Evolutionary conservation across 2,888 invertebrate species (phyloP), one percentile per base, ranked within the genome.

Genomic region (Polia nebulosa): DNA sequence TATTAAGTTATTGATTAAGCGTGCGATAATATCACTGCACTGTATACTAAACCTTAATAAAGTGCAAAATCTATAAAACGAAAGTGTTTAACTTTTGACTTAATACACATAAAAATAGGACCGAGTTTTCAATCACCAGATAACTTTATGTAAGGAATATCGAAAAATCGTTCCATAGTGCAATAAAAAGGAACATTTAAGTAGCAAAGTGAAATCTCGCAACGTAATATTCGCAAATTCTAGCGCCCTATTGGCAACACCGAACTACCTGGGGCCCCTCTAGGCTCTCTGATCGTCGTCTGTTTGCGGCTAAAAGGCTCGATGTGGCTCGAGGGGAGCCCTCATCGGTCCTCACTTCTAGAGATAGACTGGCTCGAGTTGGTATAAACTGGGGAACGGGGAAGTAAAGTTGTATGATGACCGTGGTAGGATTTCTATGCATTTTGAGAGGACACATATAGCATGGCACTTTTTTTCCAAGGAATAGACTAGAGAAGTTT

Each of bases 351-450:
- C 96, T 96, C 84, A 96, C 96, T 89, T 97, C 97, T 72, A 97
- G 93, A 41, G 96, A 96, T 73, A 97, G 92, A 81, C 96, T 97
- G 58, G 96, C 96, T 87, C 97, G 95, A 81, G 96, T 96, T 66
- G 96, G 96, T 85, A 96, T 92, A 80, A 95, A 94, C 96, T 96
- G 92, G 80, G 86, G 87, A 69, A 83, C 82, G 65, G 34, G 72
- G 65, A 62, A 64, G 57, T 52, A 56, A 44, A 64, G 41, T 52
- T 56, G 36, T 27, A 25, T 29, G 72, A 39, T 11, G 3, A 32
- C 15, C 11, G 8, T 60, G n/a, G 27, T 32, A 17, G 51, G 47
- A 25, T 27, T 39, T 9, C 32, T 25, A 8, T 20, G 13, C 25
- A 15, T 36, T 29, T 52, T 34, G 9, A 3, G 13, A 22, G 29